Evolutionary conservation across 2,797 vertebrate species (phyloP).

Genomic region (Girardinus metallicus): DNA sequence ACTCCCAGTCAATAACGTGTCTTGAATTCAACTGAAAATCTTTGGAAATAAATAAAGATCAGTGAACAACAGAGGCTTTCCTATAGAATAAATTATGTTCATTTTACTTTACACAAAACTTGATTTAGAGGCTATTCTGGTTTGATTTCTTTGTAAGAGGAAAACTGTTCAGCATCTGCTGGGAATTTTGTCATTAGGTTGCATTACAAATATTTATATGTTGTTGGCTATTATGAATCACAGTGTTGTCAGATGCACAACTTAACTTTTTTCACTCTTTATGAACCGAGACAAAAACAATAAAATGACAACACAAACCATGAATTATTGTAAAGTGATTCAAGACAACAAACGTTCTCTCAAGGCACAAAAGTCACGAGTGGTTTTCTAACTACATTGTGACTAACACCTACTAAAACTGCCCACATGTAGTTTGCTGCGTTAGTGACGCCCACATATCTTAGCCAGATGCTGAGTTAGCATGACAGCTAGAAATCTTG

Average conservation of each 20-base stretch:
- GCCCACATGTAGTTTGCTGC: neutral
- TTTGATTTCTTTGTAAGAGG: neutral
- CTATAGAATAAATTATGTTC: neutral
- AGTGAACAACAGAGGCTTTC: neutral
- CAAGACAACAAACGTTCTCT: too few relatives aligned
- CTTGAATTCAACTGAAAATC: too few relatives aligned
- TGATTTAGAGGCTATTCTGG: neutral
- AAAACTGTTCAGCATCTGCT: neutral
- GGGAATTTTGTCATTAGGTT: too few relatives aligned
- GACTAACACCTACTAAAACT: neutral
- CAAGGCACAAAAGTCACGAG: too few relatives aligned
- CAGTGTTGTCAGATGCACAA: neutral
- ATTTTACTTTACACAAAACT: neutral
- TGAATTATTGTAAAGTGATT: neutral
- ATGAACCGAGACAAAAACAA: neutral
- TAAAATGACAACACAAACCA: neutral
- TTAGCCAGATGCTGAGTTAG: neutral
- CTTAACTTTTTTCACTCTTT: neutral
- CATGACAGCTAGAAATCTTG: neutral
- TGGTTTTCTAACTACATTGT: neutral
- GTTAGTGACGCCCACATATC: neutral
- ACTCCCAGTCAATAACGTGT: too few relatives aligned
- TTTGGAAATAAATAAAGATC: neutral
- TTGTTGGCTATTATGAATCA: neutral
- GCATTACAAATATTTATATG: neutral